These are phyloP conservation scores for Xestia sexstrigata DNA, from an alignment of 2,888 invertebrate genomes.

Conservation along the genomic window DNA sequence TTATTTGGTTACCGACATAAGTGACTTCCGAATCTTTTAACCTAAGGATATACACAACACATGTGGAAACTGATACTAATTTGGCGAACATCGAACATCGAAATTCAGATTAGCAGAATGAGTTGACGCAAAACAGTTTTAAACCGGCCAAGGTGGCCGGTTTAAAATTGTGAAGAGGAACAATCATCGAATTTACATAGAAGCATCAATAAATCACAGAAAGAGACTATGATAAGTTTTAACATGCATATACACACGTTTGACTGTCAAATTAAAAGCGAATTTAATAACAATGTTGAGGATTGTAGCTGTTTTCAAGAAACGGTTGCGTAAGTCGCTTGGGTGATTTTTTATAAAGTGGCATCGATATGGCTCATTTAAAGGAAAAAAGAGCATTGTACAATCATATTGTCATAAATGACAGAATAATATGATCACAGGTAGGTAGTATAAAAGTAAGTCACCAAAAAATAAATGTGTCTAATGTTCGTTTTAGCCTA, in stretches of 20 bases:
- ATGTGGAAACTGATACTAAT: neutral
- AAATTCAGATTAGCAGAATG: neutral
- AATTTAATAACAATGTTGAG: neutral
- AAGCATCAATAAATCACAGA: neutral
- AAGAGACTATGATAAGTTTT: neutral
- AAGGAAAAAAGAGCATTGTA: neutral
- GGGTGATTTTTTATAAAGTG: neutral
- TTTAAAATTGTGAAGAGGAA: neutral
- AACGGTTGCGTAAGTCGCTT: neutral
- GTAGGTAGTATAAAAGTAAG: neutral
- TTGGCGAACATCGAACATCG: neutral
- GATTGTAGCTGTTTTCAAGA: neutral
- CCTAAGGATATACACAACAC: rapidly evolving
- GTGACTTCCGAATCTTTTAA: too few relatives aligned
- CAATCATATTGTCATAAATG: rapidly evolving
- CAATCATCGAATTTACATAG: neutral
- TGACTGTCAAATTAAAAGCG: neutral
- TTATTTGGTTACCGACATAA: neutral
- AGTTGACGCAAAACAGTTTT: neutral
- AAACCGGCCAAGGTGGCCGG: too few relatives aligned
- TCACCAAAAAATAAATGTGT: neutral
- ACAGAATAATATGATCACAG: neutral
- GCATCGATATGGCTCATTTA: neutral
- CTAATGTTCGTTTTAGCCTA: neutral
- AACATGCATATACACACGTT: neutral